phyloP scores from a whole-genome alignment of 1,140 invertebrate genomes.

The Rhyzopertha dominica region DNA sequence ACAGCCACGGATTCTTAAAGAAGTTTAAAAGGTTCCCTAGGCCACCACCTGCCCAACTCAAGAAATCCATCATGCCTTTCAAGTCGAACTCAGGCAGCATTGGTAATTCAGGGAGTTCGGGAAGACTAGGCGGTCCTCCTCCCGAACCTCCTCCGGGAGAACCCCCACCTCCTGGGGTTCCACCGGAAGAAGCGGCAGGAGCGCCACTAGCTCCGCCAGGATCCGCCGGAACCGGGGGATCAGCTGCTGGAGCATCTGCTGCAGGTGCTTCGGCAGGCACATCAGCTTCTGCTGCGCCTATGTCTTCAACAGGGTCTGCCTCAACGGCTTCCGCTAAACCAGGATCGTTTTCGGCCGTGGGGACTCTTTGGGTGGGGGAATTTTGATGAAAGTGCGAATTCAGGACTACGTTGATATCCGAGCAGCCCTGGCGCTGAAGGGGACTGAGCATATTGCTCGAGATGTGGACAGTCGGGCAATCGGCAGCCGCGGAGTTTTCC shows the following conservation, averaged over 20 bases:
- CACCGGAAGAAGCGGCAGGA: conserved; percentile 44
- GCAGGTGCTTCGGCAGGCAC: conserved; percentile 10
- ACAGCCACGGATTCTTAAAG: conserved; percentile 35
- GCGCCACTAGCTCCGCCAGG: conserved; percentile 38
- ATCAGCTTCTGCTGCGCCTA: conserved; percentile 11
- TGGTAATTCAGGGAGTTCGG: conserved; percentile 18
- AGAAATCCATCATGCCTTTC: conserved; percentile 34
- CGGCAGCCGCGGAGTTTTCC: conserved; percentile 1
- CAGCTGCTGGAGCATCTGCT: conserved; percentile 9
- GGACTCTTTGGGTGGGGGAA: conserved; percentile 7
- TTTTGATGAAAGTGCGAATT: conserved; percentile 41
- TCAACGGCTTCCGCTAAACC: conserved; percentile 9
- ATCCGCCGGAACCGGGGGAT: conserved; percentile 17
- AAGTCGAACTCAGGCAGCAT: conserved; percentile 32
- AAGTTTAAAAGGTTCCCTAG: conserved; percentile 26
- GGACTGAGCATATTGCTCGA: conserved; percentile 31
- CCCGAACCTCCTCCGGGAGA: conserved; percentile 39
- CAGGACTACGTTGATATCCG: conserved; percentile 41
- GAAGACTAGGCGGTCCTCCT: conserved; percentile 44
- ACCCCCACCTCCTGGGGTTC: conserved; percentile 43
- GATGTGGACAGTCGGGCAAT: conserved; percentile 36
- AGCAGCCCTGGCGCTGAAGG: conserved; percentile 33
- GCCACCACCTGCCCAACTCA: conserved; percentile 26
- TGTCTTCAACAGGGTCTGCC: conserved; percentile 14
- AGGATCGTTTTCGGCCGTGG: conserved; percentile 12